Evolutionary conservation across 2,113 vertebrate genomes (phyloP).

Genomic region (Malurus elegans): DNA sequence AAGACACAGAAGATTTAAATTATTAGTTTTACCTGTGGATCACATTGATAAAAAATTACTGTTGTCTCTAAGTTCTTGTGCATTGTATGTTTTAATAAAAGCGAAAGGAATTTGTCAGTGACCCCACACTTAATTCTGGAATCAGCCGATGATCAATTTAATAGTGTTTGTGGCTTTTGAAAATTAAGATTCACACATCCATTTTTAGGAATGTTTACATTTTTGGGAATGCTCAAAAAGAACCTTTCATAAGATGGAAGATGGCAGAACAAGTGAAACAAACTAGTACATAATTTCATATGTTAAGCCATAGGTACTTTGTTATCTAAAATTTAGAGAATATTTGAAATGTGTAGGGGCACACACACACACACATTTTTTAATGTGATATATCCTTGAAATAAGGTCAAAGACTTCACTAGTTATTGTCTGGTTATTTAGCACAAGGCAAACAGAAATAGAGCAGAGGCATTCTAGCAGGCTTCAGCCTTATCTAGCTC

Average conservation of each 20-base stretch:
- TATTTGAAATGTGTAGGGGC: background rate
- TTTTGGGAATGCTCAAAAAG: background rate
- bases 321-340: background rate
- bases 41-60: background rate
- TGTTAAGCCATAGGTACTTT: background rate
- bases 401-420: conserved; percentile 44
- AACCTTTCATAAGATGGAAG: background rate
- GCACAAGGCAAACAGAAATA: conserved; percentile 70
- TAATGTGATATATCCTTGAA: conserved; percentile 44
- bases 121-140: background rate
- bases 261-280: background rate
- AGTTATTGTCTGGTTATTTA: conserved; percentile 72
- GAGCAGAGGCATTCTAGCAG: conserved; percentile 64
- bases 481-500: conserved; percentile 80
- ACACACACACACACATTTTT: background rate
- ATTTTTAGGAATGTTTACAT: background rate
- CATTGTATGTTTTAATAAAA: background rate
- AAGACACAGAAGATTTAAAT: background rate
- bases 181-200: background rate
- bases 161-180: background rate
- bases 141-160: background rate
- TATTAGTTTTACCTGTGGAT: background rate
- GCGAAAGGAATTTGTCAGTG: background rate
- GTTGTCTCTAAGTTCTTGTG: background rate
- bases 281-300: background rate